Conservation (phyloP, 2,113 vertebrate species). For the Nasalis larvatus region DNA sequence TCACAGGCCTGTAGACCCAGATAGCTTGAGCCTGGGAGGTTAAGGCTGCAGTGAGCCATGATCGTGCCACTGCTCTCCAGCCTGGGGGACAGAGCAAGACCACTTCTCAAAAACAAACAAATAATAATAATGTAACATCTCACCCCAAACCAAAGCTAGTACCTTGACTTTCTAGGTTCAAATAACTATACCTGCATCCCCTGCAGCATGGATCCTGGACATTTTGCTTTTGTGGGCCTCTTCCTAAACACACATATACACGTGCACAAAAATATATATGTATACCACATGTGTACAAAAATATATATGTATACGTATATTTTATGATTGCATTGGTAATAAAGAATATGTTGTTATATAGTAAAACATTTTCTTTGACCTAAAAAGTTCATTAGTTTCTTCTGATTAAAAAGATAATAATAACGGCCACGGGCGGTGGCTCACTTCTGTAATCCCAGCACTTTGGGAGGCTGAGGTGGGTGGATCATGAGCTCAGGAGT, state of each 20-base stretch:
- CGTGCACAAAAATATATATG: neutral
- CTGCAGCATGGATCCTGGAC: neutral
- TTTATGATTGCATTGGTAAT: neutral
- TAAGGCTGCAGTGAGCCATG: too few relatives aligned
- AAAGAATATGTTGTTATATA: neutral
- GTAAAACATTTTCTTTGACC: neutral
- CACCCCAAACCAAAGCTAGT: neutral
- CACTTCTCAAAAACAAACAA: too few relatives aligned
- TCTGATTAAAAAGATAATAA: neutral
- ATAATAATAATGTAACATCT: neutral
- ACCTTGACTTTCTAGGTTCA: neutral
- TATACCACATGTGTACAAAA: neutral
- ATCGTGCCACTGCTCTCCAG: too few relatives aligned
- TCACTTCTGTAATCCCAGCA: too few relatives aligned
- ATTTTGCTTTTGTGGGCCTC: neutral
- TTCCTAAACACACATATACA: neutral
- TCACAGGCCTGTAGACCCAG: too few relatives aligned
- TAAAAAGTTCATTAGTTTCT: neutral
- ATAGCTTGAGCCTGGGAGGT: too few relatives aligned
- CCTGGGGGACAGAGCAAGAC: too few relatives aligned
- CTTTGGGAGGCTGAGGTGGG: too few relatives aligned
- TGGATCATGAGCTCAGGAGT: too few relatives aligned
- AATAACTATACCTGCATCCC: neutral
- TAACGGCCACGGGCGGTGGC: accelerated
- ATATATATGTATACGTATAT: neutral